Evolutionary conservation across 2,888 invertebrate genomes (phyloP), one percentile per base, ranked within the genome.

Genomic region (Andricus quercusramuli): DNA sequence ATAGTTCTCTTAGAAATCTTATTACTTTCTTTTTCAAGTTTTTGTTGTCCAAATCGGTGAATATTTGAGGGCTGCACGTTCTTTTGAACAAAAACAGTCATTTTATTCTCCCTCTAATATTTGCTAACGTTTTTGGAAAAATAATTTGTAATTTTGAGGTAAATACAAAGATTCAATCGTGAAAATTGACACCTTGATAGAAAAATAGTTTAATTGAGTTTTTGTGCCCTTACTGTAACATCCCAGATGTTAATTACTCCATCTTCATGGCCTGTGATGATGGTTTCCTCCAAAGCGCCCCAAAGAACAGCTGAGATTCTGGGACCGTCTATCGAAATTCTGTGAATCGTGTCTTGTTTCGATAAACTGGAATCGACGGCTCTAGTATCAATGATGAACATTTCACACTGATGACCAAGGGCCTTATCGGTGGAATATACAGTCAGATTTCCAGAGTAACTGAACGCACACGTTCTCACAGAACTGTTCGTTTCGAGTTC

Each of bases 241-340:
- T 99, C 99, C 97, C 98, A 99, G 89, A 98, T 97, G 79, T 95
- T 96, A 79, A 99, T 95, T 90, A 97, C 97, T 68, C 99, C 99
- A 92, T 97, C 97, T 93, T 99, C 99, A 91, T 99, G 98, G 0
- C 99, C 98, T 68, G 98, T 98, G 80, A 98, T 96, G 79, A 99
- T 95, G 17, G 96, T 96, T 90, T 98, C 97, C 92, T 99, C 99
- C 59, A 98, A 94, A 77, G 97, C 96, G 32, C 98, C 98, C 99
- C 99, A 99, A 41, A 98, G 93, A 93, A 98, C 96, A 0, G 98
- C 96, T 2, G 98, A 98, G 20, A 99, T 97, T 93, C 98, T 98
- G 0, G 96, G 95, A 80, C 96, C 96, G 81, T 95, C 94, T 85
- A 98, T 95, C 56, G 97, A 96, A 93, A 98, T 96, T 86, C 96